Conservation (phyloP, 2,888 invertebrate species). For the Philereme transversata region DNA sequence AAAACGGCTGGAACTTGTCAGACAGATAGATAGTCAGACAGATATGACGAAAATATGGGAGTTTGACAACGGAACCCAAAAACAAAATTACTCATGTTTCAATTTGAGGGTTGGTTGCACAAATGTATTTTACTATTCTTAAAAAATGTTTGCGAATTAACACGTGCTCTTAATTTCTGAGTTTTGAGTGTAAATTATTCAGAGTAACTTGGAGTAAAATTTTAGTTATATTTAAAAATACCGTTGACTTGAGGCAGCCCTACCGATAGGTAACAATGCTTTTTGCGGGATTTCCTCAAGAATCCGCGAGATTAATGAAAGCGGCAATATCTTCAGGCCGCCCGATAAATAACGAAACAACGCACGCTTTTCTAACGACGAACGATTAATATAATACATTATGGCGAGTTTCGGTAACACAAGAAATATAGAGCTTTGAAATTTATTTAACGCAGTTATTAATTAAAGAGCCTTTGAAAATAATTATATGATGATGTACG, state of each 20-base stretch:
- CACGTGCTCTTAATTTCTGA: too few relatives aligned
- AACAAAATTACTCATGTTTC: too few relatives aligned
- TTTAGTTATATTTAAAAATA: neutral
- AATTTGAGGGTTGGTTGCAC: too few relatives aligned
- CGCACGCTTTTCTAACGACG: conserved; percentile 63
- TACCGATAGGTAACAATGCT: conserved; percentile 69
- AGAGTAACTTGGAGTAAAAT: neutral
- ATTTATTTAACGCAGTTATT: too few relatives aligned
- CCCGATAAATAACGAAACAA: conserved; percentile 80
- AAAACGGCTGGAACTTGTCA: too few relatives aligned
- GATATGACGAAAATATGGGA: too few relatives aligned
- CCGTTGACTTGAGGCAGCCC: conserved; percentile 26
- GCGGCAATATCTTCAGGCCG: conserved; percentile 74
- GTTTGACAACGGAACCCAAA: too few relatives aligned
- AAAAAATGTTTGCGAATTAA: too few relatives aligned
- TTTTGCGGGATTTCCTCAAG: conserved; percentile 78
- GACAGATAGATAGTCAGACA: too few relatives aligned
- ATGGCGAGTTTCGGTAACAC: conserved; percentile 35
- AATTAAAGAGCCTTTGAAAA: too few relatives aligned
- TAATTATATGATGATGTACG: too few relatives aligned
- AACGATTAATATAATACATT: conserved; percentile 67
- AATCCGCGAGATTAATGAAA: conserved; percentile 79
- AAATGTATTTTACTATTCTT: too few relatives aligned
- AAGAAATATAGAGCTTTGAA: neutral
- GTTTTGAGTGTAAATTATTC: neutral